These are phyloP conservation scores for Melanogrammus aeglefinus DNA, from an alignment of 2,797 vertebrate genomes.

Conservation along the genomic window DNA sequence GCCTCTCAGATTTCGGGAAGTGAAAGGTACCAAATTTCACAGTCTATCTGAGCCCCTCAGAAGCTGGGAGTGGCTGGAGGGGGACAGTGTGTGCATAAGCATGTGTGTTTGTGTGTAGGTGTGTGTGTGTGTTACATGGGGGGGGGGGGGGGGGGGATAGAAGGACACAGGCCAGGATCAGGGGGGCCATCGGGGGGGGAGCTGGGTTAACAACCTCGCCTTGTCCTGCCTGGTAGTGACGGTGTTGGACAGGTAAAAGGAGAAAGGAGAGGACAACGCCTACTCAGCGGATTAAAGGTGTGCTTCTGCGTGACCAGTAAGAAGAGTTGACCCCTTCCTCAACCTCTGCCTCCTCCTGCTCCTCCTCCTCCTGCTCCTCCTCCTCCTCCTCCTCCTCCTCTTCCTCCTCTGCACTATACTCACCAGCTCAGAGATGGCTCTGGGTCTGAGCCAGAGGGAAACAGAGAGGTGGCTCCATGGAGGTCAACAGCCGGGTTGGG, in stretches of 20 bases:
- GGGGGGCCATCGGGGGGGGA: neutral
- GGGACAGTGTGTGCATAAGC: neutral
- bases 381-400: conserved; percentile 5
- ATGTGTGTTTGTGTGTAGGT: neutral
- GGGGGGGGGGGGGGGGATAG: conserved; percentile 3
- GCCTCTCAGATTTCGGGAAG: conserved; percentile 78
- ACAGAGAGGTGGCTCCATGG: conserved; percentile 34
- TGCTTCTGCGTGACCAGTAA: conserved; percentile 46
- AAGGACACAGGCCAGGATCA: conserved; percentile 22
- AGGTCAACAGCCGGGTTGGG: conserved; percentile 42
- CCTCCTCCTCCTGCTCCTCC: neutral
- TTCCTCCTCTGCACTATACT: conserved; percentile 10
- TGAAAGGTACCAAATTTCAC: conserved; percentile 64
- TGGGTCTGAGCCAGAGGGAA: conserved; percentile 34
- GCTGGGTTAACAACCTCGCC: conserved; percentile 65
- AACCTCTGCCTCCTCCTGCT: conserved; percentile 46
- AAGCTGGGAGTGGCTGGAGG: conserved; percentile 35
- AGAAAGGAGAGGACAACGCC: conserved; percentile 56
- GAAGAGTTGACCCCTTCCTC: conserved; percentile 60
- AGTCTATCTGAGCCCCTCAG: conserved; percentile 39
- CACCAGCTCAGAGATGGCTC: neutral
- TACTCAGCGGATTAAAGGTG: conserved; percentile 65
- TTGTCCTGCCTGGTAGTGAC: conserved; percentile 49
- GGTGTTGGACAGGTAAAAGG: conserved; percentile 54
- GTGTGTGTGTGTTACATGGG: neutral